Base-by-base conservation (phyloP, 2,888 invertebrate species). In the Pyrochroa serraticornis region DNA sequence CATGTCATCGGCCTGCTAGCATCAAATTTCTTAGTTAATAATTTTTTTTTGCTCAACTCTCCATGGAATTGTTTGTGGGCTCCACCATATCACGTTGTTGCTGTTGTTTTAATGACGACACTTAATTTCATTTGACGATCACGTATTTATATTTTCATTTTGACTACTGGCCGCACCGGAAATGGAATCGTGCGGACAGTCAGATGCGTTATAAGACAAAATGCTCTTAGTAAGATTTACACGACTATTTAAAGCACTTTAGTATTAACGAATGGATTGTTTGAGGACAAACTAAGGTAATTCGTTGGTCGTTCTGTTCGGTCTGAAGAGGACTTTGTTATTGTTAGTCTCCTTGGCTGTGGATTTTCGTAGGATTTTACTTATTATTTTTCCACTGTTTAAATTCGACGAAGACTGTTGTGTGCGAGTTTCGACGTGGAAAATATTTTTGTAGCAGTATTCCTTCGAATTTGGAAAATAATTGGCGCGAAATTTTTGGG, bases 1-100 rank as follows among this genome's bases (percentile, higher is more conserved):
- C 57, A 82, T 85, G 37, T 58, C 61, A 36, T 80, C 80, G 44
- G 75, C 77, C 30, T 81, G 80, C 78, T 81, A 80, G 76, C 76
- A 61, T 54, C 58, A 58, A 36, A 57, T 58, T 54, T 61, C 47
- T 38, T 58, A 60, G 43, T 9, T 7, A 6, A 46, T 50, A 30
- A 30, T 31, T 22, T 36, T 6, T 50, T 9, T 8, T 56, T 57
- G 57, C 57, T 57, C 57, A 57, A 57, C 22, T 32, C 3, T 14
- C 8, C 38, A 50, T 57, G 57, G 49, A 56, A 56, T 53, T 48
- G 45, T 42, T 22, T 3, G 22, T 2, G 22, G 22, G 5, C 22
- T 2, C 3, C 22, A 22, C 22, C 48, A 48, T 55, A 48, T 48
- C 49, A 55, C 9, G n/a, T n/a, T 43, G 45, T 33, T 43, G 22